Conservation (phyloP, 1,140 invertebrate genomes). For the Meloidogyne chitwoodi region DNA sequence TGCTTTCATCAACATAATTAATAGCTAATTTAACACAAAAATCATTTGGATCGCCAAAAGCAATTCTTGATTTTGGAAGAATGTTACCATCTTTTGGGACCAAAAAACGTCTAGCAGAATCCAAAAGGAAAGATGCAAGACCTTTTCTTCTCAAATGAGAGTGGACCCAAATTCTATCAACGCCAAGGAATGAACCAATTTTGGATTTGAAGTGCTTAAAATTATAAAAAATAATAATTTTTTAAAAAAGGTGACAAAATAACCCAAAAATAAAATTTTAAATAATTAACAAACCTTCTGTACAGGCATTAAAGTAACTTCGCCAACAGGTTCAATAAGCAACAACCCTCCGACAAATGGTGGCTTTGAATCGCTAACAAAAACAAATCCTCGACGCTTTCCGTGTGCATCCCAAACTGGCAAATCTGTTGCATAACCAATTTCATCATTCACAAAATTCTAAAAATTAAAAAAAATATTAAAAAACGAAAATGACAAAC, state of each 20-base stretch:
- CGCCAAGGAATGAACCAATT: constrained; percentile 38
- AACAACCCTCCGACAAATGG: constrained; percentile 31
- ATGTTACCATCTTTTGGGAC: neutral
- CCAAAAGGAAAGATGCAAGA: constrained; percentile 32
- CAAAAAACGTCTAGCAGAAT: constrained; percentile 24
- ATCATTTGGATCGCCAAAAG: constrained; percentile 36
- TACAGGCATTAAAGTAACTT: constrained; percentile 31
- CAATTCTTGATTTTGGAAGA: constrained; percentile 25
- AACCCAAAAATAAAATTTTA: too few relatives aligned
- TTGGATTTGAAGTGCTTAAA: constrained; percentile 23
- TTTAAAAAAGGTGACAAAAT: neutral
- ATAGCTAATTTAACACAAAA: constrained; percentile 30
- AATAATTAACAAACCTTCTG: constrained; percentile 15
- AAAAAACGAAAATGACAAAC: neutral
- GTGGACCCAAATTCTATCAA: constrained; percentile 49
- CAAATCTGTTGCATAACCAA: constrained; percentile 43
- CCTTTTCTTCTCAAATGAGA: constrained; percentile 28
- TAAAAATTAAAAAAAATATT: constrained; percentile 12
- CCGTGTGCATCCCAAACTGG: constrained; percentile 22
- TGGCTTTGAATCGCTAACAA: constrained; percentile 29
- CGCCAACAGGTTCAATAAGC: constrained; percentile 23
- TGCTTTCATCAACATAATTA: constrained; percentile 23
- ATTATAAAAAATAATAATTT: constrained; percentile 13
- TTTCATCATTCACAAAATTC: constrained; percentile 32
- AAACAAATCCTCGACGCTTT: constrained; percentile 27